Evolutionary conservation across 1,140 invertebrate species (phyloP).

Genomic region (Zaprionus davidi): DNA sequence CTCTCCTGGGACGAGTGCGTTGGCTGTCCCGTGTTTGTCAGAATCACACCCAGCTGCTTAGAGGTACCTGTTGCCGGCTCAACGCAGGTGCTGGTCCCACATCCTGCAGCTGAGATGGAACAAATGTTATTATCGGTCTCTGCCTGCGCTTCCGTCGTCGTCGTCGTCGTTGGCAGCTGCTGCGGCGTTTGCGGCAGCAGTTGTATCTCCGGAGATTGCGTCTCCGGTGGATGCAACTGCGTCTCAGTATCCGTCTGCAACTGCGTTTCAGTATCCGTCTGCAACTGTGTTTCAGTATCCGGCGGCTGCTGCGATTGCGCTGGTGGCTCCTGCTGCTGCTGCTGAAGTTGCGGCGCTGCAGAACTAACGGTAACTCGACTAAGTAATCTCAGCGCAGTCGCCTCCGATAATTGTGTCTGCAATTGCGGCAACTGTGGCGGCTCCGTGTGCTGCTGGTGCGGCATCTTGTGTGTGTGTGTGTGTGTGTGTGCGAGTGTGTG

Average conservation of each 20-base stretch:
- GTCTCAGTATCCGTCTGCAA: no score
- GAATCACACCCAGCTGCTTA: constrained; percentile 17
- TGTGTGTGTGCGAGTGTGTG: not conserved
- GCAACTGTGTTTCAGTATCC: no score
- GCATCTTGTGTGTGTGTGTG: constrained; percentile 11
- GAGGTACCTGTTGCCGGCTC: not conserved
- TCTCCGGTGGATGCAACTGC: no score
- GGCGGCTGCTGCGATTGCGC: not conserved
- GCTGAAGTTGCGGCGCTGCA: not conserved
- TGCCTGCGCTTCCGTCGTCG: not conserved
- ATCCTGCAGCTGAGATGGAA: not conserved
- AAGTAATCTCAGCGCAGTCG: constrained; percentile 52
- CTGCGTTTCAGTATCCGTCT: no score
- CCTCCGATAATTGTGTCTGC: constrained; percentile 45
- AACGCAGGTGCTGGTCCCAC: not conserved
- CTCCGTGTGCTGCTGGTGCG: constrained; percentile 24
- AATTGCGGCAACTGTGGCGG: constrained; percentile 10
- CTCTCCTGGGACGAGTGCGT: constrained; percentile 36
- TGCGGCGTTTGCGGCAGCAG: not conserved
- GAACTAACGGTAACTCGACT: constrained; percentile 39
- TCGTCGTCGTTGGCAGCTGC: constrained; percentile 1
- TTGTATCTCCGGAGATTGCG: no score
- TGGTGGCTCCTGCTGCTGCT: not conserved
- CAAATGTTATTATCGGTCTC: not conserved
- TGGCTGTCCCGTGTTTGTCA: not conserved